Evolutionary conservation across 2,888 invertebrate species (phyloP).

Genomic region (Lathronympha strigana): DNA sequence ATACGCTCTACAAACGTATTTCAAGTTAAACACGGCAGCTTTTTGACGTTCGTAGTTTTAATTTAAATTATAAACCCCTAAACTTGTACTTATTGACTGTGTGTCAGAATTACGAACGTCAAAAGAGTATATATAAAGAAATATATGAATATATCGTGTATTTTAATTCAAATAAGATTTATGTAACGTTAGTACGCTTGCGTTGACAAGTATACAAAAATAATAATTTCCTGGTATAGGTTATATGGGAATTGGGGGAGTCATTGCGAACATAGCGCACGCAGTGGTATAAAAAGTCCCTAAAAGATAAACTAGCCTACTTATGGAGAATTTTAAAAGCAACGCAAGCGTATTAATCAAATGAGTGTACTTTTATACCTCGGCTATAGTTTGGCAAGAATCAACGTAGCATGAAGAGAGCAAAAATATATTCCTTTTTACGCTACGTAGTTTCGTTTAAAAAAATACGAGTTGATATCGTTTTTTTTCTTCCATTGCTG

Average conservation of each 20-base stretch:
- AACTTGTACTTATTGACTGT: constrained; percentile 7
- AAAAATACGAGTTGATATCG: too few relatives aligned
- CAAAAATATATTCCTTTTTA: too few relatives aligned
- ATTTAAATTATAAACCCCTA: constrained; percentile 12
- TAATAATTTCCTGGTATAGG: background rate
- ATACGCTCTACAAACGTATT: background rate
- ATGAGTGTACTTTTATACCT: constrained; percentile 21
- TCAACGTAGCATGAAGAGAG: too few relatives aligned
- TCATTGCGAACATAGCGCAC: background rate
- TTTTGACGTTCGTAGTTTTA: constrained; percentile 16
- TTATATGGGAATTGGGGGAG: background rate
- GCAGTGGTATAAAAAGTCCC: background rate
- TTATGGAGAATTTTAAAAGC: background rate
- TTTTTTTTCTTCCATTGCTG: too few relatives aligned
- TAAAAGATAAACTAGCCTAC: background rate
- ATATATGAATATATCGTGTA: background rate
- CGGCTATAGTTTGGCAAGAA: too few relatives aligned
- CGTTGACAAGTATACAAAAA: background rate
- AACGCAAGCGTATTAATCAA: background rate
- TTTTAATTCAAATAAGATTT: constrained; percentile 9
- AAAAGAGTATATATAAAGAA: background rate
- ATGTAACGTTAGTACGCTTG: constrained; percentile 1
- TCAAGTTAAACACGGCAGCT: background rate
- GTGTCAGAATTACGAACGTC: constrained; percentile 1
- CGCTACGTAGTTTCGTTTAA: too few relatives aligned